Evolutionary conservation across 2,113 vertebrate species (phyloP).

Genomic region (Rhinolophus ferrumequinum): DNA sequence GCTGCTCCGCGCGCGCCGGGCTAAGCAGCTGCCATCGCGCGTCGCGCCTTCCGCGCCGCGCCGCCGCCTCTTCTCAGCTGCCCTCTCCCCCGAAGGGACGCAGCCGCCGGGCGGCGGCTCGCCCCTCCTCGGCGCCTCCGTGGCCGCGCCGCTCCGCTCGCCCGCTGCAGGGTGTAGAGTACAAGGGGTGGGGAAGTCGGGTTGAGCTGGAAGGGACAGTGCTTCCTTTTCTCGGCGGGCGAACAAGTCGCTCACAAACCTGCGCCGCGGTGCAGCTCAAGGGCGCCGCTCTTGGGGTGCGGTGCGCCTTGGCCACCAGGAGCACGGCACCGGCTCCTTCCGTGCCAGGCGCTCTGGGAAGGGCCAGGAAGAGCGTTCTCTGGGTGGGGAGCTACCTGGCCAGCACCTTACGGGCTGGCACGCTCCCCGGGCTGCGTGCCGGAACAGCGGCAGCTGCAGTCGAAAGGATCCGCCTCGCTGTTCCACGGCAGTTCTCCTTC

Average conservation of each 20-base stretch:
- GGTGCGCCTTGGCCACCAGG: background rate
- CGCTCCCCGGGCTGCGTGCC: background rate
- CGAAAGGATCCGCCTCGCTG: constrained; percentile 47
- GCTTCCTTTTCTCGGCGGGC: constrained; percentile 67
- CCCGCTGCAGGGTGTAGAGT: constrained; percentile 45
- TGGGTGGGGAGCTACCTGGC: constrained; percentile 62
- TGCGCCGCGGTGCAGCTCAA: constrained; percentile 49
- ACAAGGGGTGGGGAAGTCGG: constrained; percentile 54
- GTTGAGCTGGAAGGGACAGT: constrained; percentile 61
- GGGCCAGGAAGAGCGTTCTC: background rate
- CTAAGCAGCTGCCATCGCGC: constrained; percentile 83
- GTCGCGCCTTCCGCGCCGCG: constrained; percentile 68
- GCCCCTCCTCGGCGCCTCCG: constrained; percentile 72
- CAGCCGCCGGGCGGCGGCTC: constrained; percentile 65
- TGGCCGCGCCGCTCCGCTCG: constrained; percentile 68
- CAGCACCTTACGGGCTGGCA: background rate
- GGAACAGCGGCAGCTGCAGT: constrained; percentile 40
- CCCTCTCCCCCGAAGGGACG: constrained; percentile 60
- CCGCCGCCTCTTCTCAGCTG: constrained; percentile 65
- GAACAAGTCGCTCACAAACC: background rate
- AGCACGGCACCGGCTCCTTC: constrained; percentile 24
- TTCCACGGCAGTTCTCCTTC: background rate
- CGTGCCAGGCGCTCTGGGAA: background rate
- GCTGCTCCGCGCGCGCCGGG: constrained; percentile 71
- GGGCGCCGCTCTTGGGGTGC: constrained; percentile 54